Conservation (phyloP, 2,888 invertebrate genomes). For the Heteromyza rotundicornis region DNA sequence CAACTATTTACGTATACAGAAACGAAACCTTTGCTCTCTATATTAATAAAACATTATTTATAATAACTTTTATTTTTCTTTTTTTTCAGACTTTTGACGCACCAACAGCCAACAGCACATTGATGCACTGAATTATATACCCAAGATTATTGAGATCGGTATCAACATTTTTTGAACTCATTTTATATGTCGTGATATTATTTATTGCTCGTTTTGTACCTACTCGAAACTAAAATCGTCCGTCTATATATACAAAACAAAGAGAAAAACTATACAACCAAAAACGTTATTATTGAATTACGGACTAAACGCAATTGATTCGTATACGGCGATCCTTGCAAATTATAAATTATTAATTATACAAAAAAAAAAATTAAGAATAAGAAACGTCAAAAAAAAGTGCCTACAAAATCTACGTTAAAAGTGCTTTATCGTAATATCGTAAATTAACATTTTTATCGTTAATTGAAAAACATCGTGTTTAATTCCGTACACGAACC, state of each 20-base stretch:
- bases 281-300: not conserved
- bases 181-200: constrained; percentile 23
- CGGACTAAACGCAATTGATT: too few species aligned
- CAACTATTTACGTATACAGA: not conserved
- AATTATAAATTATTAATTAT: too few species aligned
- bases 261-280: not conserved
- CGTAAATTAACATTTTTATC: not conserved
- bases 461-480: too few species aligned
- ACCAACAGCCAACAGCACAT: not conserved
- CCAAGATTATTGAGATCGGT: not conserved
- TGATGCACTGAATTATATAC: not conserved
- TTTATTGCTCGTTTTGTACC: not conserved
- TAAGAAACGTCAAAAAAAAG: constrained; percentile 34
- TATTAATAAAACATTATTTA: not conserved
- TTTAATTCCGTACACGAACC: too few species aligned
- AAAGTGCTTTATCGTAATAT: constrained; percentile 37
- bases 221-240: constrained; percentile 22
- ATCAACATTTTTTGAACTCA: not conserved
- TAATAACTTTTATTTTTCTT: not conserved
- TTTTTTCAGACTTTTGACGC: constrained; percentile 5
- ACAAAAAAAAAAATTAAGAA: not conserved
- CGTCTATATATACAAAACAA: constrained; percentile 9
- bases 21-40: too few species aligned
- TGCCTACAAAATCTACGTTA: constrained; percentile 46
- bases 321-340: too few species aligned